A percentile compares a stretch with the other conserved stretches of the same genome.
These are phyloP conservation scores for Acanthopagrus latus DNA, from an alignment of 2,797 vertebrate species.

Conservation along the genomic window DNA sequence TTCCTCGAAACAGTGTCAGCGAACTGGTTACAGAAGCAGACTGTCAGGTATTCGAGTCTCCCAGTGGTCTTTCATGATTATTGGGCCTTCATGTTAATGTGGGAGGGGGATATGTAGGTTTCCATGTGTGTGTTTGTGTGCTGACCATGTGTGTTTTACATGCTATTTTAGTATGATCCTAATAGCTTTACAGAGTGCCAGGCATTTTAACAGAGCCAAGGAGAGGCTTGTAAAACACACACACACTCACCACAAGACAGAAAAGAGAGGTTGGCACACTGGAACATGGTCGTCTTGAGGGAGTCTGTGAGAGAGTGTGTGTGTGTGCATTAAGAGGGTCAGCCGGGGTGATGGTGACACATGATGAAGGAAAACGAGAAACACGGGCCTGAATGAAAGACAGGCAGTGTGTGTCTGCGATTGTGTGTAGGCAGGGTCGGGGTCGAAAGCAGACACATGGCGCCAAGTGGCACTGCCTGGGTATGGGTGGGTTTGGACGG, in stretches of 20 bases:
- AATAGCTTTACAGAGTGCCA: slow-evolving; percentile 81
- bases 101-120: slow-evolving; percentile 31
- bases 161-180: slow-evolving; percentile 77
- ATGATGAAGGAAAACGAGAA: slow-evolving; percentile 76
- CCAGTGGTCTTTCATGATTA: slow-evolving; percentile 17
- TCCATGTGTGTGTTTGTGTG: slow-evolving; percentile 45
- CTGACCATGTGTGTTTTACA: slow-evolving; percentile 72
- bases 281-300: slow-evolving; percentile 67
- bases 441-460: slow-evolving; percentile 61
- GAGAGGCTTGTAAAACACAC: slow-evolving; percentile 78
- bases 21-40: background rate
- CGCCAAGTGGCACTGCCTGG: slow-evolving; percentile 66
- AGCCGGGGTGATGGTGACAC: slow-evolving; percentile 75
- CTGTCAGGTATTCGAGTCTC: slow-evolving; percentile 31
- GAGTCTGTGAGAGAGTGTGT: slow-evolving; percentile 38
- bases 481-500: slow-evolving; percentile 61
- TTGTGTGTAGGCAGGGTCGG: slow-evolving; percentile 69
- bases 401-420: slow-evolving; percentile 63
- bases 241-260: slow-evolving; percentile 76
- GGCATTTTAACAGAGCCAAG: slow-evolving; percentile 80
- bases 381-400: slow-evolving; percentile 69
- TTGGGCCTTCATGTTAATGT: slow-evolving; percentile 31
- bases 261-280: slow-evolving; percentile 69
- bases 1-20: slow-evolving; percentile 11
- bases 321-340: slow-evolving; percentile 69